Conservation (phyloP, 1,140 invertebrate species). For the Camponotus vicinus region DNA sequence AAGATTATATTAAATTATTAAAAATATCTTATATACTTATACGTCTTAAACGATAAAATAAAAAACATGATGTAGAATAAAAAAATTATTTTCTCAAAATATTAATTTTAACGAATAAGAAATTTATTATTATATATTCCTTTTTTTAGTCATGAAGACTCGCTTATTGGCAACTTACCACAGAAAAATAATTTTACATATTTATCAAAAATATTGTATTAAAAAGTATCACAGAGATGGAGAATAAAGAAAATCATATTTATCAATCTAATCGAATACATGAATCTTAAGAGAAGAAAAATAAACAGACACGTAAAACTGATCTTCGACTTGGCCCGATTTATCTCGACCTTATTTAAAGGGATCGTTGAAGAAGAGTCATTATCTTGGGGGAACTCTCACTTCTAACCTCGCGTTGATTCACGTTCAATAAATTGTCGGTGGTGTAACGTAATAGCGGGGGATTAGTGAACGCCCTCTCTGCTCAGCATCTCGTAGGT, state of each 20-base stretch:
- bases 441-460: slow-evolving; percentile 73
- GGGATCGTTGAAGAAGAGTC: slow-evolving; percentile 68
- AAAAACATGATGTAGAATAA: no score
- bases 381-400: slow-evolving; percentile 72
- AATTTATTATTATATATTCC: background rate
- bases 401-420: slow-evolving; percentile 68
- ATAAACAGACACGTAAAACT: slow-evolving; percentile 46
- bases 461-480: slow-evolving; percentile 71
- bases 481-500: slow-evolving; percentile 63
- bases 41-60: no score
- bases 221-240: no score
- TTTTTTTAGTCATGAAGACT: background rate
- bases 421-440: slow-evolving; percentile 74
- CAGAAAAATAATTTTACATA: background rate
- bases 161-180: background rate
- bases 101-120: background rate
- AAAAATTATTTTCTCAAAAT: no score
- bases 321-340: slow-evolving; percentile 53
- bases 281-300: slow-evolving; percentile 14
- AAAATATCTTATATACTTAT: no score
- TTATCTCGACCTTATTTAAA: slow-evolving; percentile 61
- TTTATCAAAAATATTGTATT: background rate
- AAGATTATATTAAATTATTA: no score
- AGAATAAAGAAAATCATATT: slow-evolving; percentile 11
- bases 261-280: background rate